phyloP scores from a whole-genome alignment of 2,888 invertebrate genomes.

The Troides aeacus region DNA sequence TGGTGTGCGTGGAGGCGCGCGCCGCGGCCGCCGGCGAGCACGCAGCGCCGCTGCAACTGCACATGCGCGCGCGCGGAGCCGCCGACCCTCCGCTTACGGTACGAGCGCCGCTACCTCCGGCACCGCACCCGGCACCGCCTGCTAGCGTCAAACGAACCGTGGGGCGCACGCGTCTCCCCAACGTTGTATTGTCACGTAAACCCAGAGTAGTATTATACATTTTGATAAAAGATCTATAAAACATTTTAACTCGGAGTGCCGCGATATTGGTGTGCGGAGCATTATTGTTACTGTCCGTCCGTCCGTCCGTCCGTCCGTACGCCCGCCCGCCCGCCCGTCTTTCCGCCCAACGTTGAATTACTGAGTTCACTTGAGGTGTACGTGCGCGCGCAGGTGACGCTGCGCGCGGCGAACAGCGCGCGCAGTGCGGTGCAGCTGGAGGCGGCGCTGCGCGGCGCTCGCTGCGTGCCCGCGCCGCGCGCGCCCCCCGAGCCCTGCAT shows the following conservation, averaged over 20 bases:
- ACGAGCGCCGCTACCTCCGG: conserved; percentile 1
- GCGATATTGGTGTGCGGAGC: no score
- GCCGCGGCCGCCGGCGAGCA: conserved; percentile 55
- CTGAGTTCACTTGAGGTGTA: background rate
- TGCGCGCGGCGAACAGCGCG: conserved; percentile 59
- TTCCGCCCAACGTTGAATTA: background rate
- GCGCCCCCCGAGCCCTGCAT: conserved; percentile 37
- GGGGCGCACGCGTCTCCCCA: no score
- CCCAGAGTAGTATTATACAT: no score
- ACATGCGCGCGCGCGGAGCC: conserved; percentile 56
- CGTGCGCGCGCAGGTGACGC: conserved; percentile 40
- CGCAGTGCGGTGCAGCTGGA: conserved; percentile 39
- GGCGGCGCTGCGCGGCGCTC: conserved; percentile 41
- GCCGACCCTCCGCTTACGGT: conserved; percentile 55
- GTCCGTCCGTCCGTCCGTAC: no score
- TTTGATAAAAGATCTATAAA: no score
- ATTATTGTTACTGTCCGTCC: no score
- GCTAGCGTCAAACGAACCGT: no score
- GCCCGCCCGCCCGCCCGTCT: no score
- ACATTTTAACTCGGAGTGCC: no score
- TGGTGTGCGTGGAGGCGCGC: conserved; percentile 66
- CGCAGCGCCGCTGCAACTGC: conserved; percentile 60
- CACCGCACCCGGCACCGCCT: no score
- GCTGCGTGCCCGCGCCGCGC: conserved; percentile 36
- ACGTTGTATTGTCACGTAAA: no score